phyloP scores from a whole-genome alignment of 2,113 vertebrate species.

The Onychostruthus taczanowskii region DNA sequence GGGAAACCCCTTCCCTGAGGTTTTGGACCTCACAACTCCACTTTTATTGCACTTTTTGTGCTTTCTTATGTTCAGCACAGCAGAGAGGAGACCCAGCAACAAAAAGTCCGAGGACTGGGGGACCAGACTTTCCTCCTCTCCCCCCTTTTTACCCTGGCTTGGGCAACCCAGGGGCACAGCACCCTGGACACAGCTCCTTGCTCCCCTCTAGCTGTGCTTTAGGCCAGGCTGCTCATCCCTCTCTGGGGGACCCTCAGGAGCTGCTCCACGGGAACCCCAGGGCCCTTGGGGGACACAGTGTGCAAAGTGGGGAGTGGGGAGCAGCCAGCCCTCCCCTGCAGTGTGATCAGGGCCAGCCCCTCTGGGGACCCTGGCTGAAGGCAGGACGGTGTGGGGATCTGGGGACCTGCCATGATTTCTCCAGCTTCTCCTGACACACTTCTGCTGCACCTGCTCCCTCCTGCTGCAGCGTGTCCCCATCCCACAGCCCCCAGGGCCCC shows the following conservation, averaged over 20 bases:
- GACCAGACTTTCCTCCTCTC: not conserved
- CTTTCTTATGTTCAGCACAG: not conserved
- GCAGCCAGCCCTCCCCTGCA: not conserved
- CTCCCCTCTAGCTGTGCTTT: not conserved
- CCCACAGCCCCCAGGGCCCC: not conserved
- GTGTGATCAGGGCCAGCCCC: slow-evolving; percentile 17
- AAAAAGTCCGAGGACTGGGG: not conserved
- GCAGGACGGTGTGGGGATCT: not conserved
- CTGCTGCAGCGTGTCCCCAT: fast-evolving
- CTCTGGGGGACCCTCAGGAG: fast-evolving
- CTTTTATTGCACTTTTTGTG: not conserved
- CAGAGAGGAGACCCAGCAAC: not conserved
- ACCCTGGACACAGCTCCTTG: not conserved
- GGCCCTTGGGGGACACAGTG: fast-evolving
- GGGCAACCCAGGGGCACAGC: not conserved
- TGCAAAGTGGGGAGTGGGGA: not conserved
- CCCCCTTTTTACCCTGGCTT: fast-evolving
- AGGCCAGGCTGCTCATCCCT: not conserved
- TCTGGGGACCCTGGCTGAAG: not conserved
- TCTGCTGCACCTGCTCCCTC: not conserved
- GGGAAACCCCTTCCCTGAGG: not conserved
- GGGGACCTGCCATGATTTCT: slow-evolving; percentile 14
- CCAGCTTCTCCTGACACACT: slow-evolving; percentile 12
- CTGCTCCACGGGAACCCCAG: fast-evolving
- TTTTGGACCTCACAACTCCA: not conserved